Evolutionary conservation across 2,797 vertebrate genomes (phyloP).

Genomic region (Mus minutoides): DNA sequence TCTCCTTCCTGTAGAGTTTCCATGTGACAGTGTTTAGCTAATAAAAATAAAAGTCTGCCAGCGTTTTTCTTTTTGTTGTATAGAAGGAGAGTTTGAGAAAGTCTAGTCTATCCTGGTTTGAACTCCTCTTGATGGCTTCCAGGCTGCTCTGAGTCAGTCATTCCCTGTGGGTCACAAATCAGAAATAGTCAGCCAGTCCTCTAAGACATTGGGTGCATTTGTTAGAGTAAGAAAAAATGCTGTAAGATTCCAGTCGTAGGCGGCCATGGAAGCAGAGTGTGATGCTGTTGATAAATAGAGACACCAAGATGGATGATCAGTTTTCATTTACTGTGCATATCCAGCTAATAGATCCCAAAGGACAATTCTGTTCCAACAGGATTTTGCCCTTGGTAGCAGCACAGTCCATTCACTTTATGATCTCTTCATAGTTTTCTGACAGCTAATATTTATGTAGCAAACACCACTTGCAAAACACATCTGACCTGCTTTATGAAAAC

Average conservation of each 20-base stretch:
- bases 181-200: background rate
- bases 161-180: constrained; percentile 12
- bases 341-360: constrained; percentile 34
- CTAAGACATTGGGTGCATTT: background rate
- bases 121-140: constrained; percentile 40
- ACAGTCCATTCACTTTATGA: constrained; percentile 44
- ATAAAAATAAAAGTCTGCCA: background rate
- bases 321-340: constrained; percentile 43
- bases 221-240: background rate
- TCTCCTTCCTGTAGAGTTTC: background rate
- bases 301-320: constrained; percentile 46
- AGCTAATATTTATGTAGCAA: constrained; percentile 53
- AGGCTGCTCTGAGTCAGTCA: constrained; percentile 10
- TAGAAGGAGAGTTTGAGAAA: background rate
- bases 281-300: constrained; percentile 16
- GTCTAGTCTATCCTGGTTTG: background rate
- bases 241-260: background rate
- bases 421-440: constrained; percentile 46
- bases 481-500: constrained; percentile 59
- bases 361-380: constrained; percentile 31
- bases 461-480: constrained; percentile 14
- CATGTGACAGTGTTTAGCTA: background rate
- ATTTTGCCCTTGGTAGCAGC: constrained; percentile 26
- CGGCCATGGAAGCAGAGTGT: background rate
- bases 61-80: background rate